A percentile compares a stretch with the other conserved stretches of the same genome.
Conservation (phyloP, 37 sponge, comb jelly and placozoan species). For the Bolinopsis microptera region DNA sequence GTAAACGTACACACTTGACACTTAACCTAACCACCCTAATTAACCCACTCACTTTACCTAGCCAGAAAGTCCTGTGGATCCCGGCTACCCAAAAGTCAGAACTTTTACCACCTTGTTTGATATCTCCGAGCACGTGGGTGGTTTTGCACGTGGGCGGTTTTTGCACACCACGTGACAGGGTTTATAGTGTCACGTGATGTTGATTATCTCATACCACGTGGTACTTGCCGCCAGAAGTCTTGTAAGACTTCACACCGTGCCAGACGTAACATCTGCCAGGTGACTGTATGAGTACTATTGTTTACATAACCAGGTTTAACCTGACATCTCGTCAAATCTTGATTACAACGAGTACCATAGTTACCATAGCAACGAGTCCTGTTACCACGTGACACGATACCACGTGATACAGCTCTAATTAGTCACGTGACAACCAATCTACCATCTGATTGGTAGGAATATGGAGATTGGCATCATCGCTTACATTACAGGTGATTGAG, state of each 20-base stretch:
- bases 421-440: not conserved
- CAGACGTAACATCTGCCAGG: not conserved
- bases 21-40: not conserved
- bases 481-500: not conserved
- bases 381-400: not conserved
- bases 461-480: not conserved
- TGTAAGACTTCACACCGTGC: not conserved
- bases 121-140: too few relatives aligned
- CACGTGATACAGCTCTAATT: not conserved
- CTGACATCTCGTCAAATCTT: not conserved
- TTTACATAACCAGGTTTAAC: not conserved
- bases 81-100: not conserved
- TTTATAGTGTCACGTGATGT: not conserved
- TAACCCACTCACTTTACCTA: not conserved
- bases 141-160: too few relatives aligned
- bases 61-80: not conserved
- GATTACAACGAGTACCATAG: not conserved
- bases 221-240: not conserved
- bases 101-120: too few relatives aligned
- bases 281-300: not conserved
- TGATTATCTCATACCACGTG: not conserved
- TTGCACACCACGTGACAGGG: not conserved
- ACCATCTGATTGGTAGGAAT: not conserved
- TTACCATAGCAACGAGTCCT: not conserved
- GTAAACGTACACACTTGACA: not conserved